Conservation (phyloP, 2,888 invertebrate species). For the Drosophila quasianomalipes region DNA sequence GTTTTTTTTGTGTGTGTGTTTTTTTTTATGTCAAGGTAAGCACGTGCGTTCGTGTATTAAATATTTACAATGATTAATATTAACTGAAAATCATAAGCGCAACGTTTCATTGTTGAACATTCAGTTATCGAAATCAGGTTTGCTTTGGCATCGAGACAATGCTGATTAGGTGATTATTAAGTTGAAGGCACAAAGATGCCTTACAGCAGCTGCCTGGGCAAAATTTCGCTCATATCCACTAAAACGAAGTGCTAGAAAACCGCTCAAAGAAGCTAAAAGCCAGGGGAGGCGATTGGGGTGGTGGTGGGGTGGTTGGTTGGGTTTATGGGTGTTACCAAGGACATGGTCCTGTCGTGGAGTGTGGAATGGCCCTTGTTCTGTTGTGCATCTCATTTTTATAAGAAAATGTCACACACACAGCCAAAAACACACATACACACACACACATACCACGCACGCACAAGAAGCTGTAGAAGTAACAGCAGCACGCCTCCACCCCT, state of each 20-base stretch:
- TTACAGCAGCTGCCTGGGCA: slow-evolving; percentile 33
- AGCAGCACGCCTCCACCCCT: neutral
- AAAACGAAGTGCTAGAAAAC: slow-evolving; percentile 55
- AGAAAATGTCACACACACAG: slow-evolving; percentile 43
- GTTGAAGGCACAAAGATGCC: slow-evolving; percentile 26
- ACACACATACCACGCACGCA: slow-evolving; percentile 12
- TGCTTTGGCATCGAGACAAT: neutral
- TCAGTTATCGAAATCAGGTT: neutral
- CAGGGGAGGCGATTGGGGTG: neutral
- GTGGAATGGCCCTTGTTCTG: slow-evolving; percentile 27
- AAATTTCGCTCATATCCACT: slow-evolving; percentile 42
- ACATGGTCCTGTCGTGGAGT: slow-evolving; percentile 24
- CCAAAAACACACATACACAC: slow-evolving; percentile 23
- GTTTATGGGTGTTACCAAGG: slow-evolving; percentile 1
- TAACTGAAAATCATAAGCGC: neutral
- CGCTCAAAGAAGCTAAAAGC: slow-evolving; percentile 38
- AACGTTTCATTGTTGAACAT: neutral
- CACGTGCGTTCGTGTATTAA: neutral
- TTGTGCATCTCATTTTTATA: slow-evolving; percentile 64
- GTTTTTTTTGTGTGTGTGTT: neutral
- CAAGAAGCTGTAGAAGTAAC: slow-evolving; percentile 16
- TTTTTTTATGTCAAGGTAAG: slow-evolving; percentile 5
- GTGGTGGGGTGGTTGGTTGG: neutral
- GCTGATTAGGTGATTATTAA: slow-evolving; percentile 47
- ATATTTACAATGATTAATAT: slow-evolving; percentile 8